Evolutionary conservation across 2,113 vertebrate species (phyloP).

Genomic region (Carassius gibelio): DNA sequence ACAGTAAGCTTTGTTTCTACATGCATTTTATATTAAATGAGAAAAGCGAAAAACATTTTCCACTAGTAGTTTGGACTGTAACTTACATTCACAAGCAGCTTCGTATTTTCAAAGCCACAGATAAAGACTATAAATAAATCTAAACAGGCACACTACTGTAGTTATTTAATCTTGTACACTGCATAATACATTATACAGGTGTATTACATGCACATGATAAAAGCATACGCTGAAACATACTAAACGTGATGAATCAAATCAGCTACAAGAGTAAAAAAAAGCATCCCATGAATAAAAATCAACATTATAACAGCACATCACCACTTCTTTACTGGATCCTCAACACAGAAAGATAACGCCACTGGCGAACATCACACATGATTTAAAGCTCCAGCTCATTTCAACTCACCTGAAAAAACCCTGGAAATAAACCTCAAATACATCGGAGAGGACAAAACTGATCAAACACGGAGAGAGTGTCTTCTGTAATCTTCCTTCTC

Average conservation of each 20-base stretch:
- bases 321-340: neutral
- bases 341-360: neutral
- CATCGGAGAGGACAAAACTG: conserved; percentile 58
- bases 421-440: conserved; percentile 69
- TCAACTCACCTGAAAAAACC: conserved; percentile 71
- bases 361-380: neutral
- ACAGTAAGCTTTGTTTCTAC: neutral
- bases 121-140: neutral
- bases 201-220: neutral
- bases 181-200: neutral
- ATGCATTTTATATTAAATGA: neutral
- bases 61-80: neutral
- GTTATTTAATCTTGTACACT: neutral
- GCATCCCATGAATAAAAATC: neutral
- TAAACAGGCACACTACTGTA: too few relatives aligned
- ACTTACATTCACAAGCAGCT: neutral
- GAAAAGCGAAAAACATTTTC: neutral
- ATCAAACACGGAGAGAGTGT: neutral
- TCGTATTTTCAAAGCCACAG: neutral
- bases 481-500: conserved; percentile 24
- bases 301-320: neutral
- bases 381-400: neutral
- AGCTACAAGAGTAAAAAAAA: neutral
- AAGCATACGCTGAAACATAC: neutral
- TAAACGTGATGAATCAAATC: neutral